A percentile compares a stretch with the other conserved stretches of the same genome.
These are phyloP conservation scores for Ormyrus nitidulus DNA, from an alignment of 2,888 invertebrate species.

Conservation along the genomic window DNA sequence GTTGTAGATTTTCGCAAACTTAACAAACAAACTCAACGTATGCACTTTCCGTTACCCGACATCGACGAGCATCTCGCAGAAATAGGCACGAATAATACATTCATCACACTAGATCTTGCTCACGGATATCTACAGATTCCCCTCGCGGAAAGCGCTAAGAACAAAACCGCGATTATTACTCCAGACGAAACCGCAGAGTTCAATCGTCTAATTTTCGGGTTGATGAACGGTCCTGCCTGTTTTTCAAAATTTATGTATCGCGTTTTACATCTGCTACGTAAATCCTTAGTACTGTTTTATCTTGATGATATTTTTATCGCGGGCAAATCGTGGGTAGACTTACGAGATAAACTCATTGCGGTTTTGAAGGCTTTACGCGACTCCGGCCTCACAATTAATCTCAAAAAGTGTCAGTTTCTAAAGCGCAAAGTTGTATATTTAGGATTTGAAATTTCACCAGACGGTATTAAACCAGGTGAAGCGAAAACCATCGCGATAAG, in stretches of 20 bases:
- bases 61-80: neutral
- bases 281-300: neutral
- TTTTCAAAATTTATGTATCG: conserved; percentile 50
- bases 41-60: neutral
- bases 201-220: conserved; percentile 45
- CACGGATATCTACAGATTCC: neutral
- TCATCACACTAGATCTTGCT: neutral
- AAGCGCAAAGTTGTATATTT: neutral
- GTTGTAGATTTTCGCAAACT: neutral
- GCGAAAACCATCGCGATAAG: neutral
- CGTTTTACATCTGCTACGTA: neutral
- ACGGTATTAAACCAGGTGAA: neutral
- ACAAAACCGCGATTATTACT: neutral
- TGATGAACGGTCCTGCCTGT: conserved; percentile 61
- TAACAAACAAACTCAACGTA: neutral
- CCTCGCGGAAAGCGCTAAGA: neutral
- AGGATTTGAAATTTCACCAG: neutral
- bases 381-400: neutral
- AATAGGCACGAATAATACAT: neutral
- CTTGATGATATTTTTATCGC: neutral
- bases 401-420: conserved; percentile 5
- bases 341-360: neutral
- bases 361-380: neutral
- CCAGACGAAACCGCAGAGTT: conserved; percentile 43
- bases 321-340: neutral